Evolutionary conservation across 2,113 vertebrate species (phyloP).

Genomic region (Apteryx owenii): DNA sequence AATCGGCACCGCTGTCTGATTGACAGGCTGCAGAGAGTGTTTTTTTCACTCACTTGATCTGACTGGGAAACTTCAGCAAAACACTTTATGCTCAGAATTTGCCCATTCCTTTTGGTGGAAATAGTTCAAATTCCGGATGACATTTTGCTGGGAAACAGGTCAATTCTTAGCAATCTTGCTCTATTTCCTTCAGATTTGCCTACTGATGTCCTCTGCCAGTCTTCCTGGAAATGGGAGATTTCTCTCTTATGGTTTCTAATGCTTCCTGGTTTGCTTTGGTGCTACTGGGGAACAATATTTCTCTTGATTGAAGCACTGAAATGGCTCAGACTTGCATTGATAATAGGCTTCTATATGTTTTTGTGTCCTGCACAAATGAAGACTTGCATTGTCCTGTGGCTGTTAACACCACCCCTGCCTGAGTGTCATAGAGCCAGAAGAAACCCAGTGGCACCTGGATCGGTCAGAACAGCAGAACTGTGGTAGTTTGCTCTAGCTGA

Average conservation of each 20-base stretch:
- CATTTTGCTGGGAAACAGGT: no score
- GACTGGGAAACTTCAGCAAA: neutral
- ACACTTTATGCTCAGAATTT: neutral
- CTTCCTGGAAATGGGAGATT: no score
- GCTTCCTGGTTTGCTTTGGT: neutral
- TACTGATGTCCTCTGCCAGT: no score
- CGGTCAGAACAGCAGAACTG: neutral
- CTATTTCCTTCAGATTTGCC: no score
- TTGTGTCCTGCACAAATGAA: neutral
- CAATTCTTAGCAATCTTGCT: neutral
- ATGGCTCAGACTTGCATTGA: neutral
- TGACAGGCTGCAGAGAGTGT: neutral
- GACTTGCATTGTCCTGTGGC: neutral
- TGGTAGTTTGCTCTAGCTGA: neutral
- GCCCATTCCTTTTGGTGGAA: neutral
- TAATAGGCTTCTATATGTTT: neutral
- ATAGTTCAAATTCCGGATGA: neutral
- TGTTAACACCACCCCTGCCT: neutral
- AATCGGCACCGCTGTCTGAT: no score
- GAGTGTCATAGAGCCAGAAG: neutral
- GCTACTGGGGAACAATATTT: neutral
- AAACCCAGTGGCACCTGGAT: neutral
- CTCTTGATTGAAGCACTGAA: neutral
- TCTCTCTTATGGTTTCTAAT: neutral
- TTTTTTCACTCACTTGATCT: no score